A percentile compares a stretch with the other conserved stretches of the same genome.
These are phyloP conservation scores for Zootermopsis nevadensis DNA, from an alignment of 2,888 invertebrate genomes.

Conservation along the genomic window DNA sequence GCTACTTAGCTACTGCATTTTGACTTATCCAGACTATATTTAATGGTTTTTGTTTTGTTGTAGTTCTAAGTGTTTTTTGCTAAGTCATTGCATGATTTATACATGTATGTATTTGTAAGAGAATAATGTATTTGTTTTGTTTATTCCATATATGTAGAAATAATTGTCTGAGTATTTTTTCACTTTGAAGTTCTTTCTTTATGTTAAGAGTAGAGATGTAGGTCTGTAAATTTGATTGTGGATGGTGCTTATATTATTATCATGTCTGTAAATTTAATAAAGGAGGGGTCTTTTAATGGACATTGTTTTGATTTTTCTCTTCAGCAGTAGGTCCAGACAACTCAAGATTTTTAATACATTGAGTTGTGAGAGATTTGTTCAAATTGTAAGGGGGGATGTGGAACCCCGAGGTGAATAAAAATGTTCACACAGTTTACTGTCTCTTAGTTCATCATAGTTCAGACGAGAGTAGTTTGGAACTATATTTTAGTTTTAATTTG, in stretches of 20 bases:
- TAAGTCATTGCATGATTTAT: constrained; percentile 18
- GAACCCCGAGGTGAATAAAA: background rate
- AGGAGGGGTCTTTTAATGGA: background rate
- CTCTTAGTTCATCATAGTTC: too few relatives aligned
- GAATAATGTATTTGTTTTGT: background rate
- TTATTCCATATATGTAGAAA: constrained; percentile 18
- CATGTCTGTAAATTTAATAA: background rate
- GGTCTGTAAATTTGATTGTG: constrained; percentile 19
- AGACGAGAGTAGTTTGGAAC: too few relatives aligned
- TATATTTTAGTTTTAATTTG: too few relatives aligned
- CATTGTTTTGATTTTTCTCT: background rate
- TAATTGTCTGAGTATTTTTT: constrained; percentile 15
- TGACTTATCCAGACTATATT: constrained; percentile 18
- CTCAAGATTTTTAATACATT: background rate
- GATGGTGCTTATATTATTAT: background rate
- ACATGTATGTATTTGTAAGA: constrained; percentile 16
- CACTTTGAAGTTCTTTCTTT: background rate
- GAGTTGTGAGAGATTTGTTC: background rate
- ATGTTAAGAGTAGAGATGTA: constrained; percentile 18
- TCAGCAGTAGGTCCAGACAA: background rate
- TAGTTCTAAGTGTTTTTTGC: constrained; percentile 14
- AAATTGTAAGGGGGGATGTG: background rate
- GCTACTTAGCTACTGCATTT: constrained; percentile 43
- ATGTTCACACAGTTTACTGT: background rate
- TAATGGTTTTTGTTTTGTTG: constrained; percentile 30